Percentiles rank a stretch among this genome's conserved stretches.
These are phyloP conservation scores for Tragulus kanchil DNA, from an alignment of 2,113 vertebrate species.

Conservation along the genomic window DNA sequence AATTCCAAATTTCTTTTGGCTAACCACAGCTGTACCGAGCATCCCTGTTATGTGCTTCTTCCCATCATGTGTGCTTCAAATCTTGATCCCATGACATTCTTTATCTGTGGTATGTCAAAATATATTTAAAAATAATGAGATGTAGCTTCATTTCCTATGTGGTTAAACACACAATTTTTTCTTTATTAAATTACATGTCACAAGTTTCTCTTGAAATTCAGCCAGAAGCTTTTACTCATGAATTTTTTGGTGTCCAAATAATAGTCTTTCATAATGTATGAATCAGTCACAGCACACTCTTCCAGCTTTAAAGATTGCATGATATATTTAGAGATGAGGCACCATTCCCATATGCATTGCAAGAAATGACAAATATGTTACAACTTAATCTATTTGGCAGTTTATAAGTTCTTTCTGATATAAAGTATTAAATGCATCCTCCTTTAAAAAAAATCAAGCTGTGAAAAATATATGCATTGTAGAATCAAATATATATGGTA, in stretches of 20 bases:
- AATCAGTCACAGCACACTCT: slow-evolving; percentile 70
- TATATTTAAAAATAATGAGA: slow-evolving; percentile 54
- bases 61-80: neutral
- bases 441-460: slow-evolving; percentile 49
- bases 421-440: slow-evolving; percentile 64
- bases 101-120: slow-evolving; percentile 55
- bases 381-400: slow-evolving; percentile 65
- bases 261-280: slow-evolving; percentile 68
- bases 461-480: slow-evolving; percentile 31
- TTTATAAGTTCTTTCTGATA: slow-evolving; percentile 69
- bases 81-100: slow-evolving; percentile 36
- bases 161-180: slow-evolving; percentile 65
- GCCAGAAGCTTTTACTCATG: slow-evolving; percentile 71
- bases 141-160: slow-evolving; percentile 68
- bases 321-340: slow-evolving; percentile 66
- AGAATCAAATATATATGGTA: slow-evolving; percentile 3
- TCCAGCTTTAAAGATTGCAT: slow-evolving; percentile 55
- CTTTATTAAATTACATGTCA: slow-evolving; percentile 63
- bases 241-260: slow-evolving; percentile 64
- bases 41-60: neutral
- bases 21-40: neutral
- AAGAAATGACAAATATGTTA: slow-evolving; percentile 73
- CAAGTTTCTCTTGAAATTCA: slow-evolving; percentile 73
- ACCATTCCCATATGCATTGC: slow-evolving; percentile 53
- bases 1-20: slow-evolving; percentile 39